Evolutionary conservation across 2,797 vertebrate genomes (phyloP), one percentile per base, ranked within the genome.

Genomic region (Staurois parvus): DNA sequence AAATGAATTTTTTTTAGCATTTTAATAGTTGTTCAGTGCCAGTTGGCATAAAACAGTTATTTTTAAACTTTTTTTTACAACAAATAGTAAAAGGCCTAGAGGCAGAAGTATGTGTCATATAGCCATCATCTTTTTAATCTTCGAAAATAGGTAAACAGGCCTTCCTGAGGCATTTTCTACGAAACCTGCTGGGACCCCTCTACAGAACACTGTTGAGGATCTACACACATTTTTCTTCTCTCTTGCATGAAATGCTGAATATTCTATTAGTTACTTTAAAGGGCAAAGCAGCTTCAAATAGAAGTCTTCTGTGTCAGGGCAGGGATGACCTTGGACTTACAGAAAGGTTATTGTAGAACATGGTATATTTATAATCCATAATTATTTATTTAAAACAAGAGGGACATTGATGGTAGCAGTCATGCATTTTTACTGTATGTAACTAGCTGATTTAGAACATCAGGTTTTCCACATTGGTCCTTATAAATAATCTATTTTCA

Each of bases 191-290:
- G 82, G 64, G 82, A 77, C 29, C 26, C 28, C 2, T 19, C 42
- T 52, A 56, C 30, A 21, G 56, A 82, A 40, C 21, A 40, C 62
- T 42, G 59, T 62, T 30, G 32, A 34, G 45, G 34, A 15, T 24
- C 66, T 28, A 56, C 32, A 62, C 15, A 62, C 21, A 62, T 77
- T 13, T 84, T 5, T 77, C 3, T 28, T 24, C 70, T 24, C 26
- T 37, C 59, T 62, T 72, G 30, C 59, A 42, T 21, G 30, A 32
- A 68, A 62, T 76, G 83, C 72, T 84, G 83, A 78, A 84, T 77
- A 84, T 76, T 84, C 37, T 72, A 72, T 84, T 59, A 72, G 75
- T 42, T 72, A 45, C 62, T 76, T 83, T 68, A 76, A 83, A 76
- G 59, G 62, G 42, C 26, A 32, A 34, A 21, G 21, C 66, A 68